Evolutionary conservation across 2,797 vertebrate species (phyloP).

Genomic region (Valencia hispanica): DNA sequence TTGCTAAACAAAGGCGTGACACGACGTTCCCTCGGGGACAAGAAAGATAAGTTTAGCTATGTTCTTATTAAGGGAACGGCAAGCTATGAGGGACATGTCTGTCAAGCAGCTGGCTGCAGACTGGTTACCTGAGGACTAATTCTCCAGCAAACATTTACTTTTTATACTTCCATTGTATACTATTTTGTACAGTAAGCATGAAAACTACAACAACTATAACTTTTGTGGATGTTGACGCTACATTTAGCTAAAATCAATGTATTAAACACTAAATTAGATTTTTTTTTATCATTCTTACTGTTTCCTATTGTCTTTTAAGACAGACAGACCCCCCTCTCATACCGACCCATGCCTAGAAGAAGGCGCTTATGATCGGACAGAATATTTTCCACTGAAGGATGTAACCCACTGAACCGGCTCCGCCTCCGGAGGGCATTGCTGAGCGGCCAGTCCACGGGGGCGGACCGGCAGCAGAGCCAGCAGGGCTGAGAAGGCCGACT

Average conservation of each 20-base stretch:
- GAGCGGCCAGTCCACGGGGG: background rate
- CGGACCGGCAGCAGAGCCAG: background rate
- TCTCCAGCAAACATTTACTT: background rate
- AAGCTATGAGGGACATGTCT: background rate
- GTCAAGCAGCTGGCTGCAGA: background rate
- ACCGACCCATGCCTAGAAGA: background rate
- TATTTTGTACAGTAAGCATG: background rate
- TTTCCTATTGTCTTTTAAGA: no score
- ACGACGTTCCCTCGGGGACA: background rate
- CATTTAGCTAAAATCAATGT: background rate
- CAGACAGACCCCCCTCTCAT: no score
- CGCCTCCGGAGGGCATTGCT: conserved; percentile 35
- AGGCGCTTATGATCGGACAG: conserved; percentile 13
- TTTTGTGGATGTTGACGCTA: background rate
- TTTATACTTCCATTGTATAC: background rate
- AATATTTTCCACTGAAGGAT: conserved; percentile 1
- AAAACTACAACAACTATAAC: background rate
- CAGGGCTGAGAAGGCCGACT: conserved; percentile 9
- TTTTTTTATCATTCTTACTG: background rate
- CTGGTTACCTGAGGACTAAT: background rate
- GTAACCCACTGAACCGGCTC: background rate
- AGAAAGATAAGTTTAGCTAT: background rate
- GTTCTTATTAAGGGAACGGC: background rate
- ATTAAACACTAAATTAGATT: background rate
- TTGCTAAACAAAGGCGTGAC: background rate